Evolutionary conservation across 2,113 vertebrate genomes (phyloP), one percentile per base, ranked within the genome.

Genomic region (Tapirus terrestris): DNA sequence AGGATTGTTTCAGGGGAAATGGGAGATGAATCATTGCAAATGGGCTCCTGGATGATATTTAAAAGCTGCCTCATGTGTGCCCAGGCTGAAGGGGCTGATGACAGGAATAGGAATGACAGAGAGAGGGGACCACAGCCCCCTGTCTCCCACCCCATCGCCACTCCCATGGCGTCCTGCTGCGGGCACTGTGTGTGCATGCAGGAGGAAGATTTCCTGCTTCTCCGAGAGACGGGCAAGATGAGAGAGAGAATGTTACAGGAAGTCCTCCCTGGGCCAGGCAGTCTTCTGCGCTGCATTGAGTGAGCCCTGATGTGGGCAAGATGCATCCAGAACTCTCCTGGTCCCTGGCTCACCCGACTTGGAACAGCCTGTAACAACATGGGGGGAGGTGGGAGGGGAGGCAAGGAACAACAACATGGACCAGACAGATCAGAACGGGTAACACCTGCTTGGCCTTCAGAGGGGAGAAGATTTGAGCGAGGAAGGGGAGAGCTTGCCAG

Each of bases 21-120:
- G 98, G 98, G 98, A 98, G 98, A 99, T 99, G 99, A 99, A 99
- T 99, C 98, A 99, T 98, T 98, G 98, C 98, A 98, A 99, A 99
- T 98, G 98, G 98, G 98, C 97, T 98, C 98, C 98, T 98, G 98
- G 98, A 98, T 99, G 98, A 98, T 99, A 98, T 99, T 98, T 99
- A 99, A 99, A 98, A 98, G 98, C 97, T 98, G 98, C 98, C 97
- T 97, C 95, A 13, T 75, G 83, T 94, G 93, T 84, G 70, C 94
- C 94, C 95, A 83, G 79, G 85, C 72, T 94, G 84, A 80, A 96
- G 89, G 92, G 43, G 58, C 85, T 21, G 39, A 27, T 65, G 79
- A 89, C 79, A 93, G 94, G 36, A 96, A 67, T 61, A 80, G 61
- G 65, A 81, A 96, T 87, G 96, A 89, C 89, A 83, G 83, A 89